Evolutionary conservation across 2,797 vertebrate species (phyloP).

Genomic region (Protonibea diacanthus): DNA sequence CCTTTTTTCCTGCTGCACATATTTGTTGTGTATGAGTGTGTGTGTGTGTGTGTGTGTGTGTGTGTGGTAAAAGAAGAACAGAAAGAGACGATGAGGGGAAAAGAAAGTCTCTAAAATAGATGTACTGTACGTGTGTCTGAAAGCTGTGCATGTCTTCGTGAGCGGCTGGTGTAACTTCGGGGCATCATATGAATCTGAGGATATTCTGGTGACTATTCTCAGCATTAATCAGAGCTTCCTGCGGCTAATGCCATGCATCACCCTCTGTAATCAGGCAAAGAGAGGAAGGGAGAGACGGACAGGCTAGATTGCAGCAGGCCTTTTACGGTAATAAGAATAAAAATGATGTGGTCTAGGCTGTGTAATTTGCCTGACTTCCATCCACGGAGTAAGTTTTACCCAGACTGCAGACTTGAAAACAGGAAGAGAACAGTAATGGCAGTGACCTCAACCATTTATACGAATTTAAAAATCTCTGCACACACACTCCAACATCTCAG

Average conservation of each 20-base stretch:
- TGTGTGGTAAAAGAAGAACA: slow-evolving; percentile 20
- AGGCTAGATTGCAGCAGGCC: slow-evolving; percentile 36
- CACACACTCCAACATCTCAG: not conserved
- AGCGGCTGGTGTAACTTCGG: slow-evolving; percentile 29
- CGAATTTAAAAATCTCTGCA: slow-evolving; percentile 16
- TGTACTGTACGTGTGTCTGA: not conserved
- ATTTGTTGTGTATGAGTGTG: not conserved
- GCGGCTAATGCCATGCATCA: slow-evolving; percentile 61
- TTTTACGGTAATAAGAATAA: slow-evolving; percentile 40
- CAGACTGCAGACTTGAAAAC: slow-evolving; percentile 22
- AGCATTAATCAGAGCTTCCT: slow-evolving; percentile 62
- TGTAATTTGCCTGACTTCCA: slow-evolving; percentile 40
- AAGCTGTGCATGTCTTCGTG: slow-evolving; percentile 9
- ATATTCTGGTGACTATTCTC: slow-evolving; percentile 44
- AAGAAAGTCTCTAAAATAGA: slow-evolving; percentile 16
- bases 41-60: not conserved
- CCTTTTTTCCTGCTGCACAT: not conserved
- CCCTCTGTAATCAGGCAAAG: slow-evolving; percentile 61
- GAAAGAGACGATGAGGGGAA: not conserved
- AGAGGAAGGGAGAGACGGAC: slow-evolving; percentile 18
- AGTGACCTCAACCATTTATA: slow-evolving; percentile 42
- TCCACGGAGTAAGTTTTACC: slow-evolving; percentile 24
- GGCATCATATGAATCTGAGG: slow-evolving; percentile 24
- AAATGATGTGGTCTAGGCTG: slow-evolving; percentile 41
- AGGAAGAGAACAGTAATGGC: slow-evolving; percentile 5